Base-by-base conservation (phyloP, 1,140 invertebrate species). In the Pararge aegeria region DNA sequence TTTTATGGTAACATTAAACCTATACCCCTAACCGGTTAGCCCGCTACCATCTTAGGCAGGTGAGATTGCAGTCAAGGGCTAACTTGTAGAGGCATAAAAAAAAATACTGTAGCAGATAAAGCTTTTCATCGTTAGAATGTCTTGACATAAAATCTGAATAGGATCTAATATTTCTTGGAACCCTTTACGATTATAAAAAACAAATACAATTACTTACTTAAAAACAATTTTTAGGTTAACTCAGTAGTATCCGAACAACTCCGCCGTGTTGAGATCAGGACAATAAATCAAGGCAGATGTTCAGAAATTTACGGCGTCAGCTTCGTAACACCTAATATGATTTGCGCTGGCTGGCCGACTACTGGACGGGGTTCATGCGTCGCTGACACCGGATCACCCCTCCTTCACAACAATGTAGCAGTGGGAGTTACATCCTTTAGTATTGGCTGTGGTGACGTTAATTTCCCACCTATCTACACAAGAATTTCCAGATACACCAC, bases 281-380 rank as follows among this genome's bases (percentile, higher is more conserved):
- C 42, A 20, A 27, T 55, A 7, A 55, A 55, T 13, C 54, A 55
- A 48, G 27, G 20, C 24, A 13, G 29, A n/a, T 55, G 54, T 21
- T 9, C 10, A 15, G 18, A 18, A 5, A 51, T 60, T 19, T 60
- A 60, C 16, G 55, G 60, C 9, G 15, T 46, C 2, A 60, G 44
- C 1, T 46, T 16, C 4, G 52, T 65, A 2, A 29, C 46, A 5
- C 27, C 38, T 1, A 40, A 49, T 19, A 66, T 66, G 64, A 34
- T 55, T 12, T 66, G 64, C 21, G 64, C 64, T 2, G 64, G 58
- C 21, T 34, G 30, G 30, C 9, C 7, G 30, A 34, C 30, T n/a
- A 12, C 9, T 3, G 30, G 30, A 7, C 30, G 30, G 1, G 30
- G 30, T 0, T n/a, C 30, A 34, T 12, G 30, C 10, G 1, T 34